Conservation (phyloP, 2,797 vertebrate species). For the Anniella stebbinsi region DNA sequence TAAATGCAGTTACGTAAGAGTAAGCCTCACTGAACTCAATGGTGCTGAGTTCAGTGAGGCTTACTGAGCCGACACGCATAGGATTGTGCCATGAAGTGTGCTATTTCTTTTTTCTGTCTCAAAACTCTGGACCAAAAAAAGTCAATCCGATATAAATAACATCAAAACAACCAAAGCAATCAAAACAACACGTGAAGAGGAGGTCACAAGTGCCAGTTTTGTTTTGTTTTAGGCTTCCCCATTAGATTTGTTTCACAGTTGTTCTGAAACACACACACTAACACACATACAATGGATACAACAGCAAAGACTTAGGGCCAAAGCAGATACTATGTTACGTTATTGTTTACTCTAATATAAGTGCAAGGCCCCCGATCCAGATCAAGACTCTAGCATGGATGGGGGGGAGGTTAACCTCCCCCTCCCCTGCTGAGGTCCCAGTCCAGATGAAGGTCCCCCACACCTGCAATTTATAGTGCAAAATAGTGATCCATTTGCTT, state of each 20-base stretch:
- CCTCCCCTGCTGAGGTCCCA: too few species aligned
- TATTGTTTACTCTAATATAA: too few species aligned
- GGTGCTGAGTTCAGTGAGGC: neutral
- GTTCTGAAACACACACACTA: neutral
- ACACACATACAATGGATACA: too few species aligned
- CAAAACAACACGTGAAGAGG: slow-evolving; percentile 7
- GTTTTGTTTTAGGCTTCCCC: neutral
- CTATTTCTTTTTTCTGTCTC: slow-evolving; percentile 9
- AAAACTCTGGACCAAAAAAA: slow-evolving; percentile 32
- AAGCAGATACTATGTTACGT: too few species aligned
- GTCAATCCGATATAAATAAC: neutral
- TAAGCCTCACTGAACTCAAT: neutral
- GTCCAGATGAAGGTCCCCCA: too few species aligned
- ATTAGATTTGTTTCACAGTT: neutral
- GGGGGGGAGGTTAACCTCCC: neutral
- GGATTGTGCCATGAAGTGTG: fast-evolving
- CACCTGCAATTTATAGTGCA: too few species aligned
- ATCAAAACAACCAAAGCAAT: neutral
- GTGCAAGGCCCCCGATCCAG: too few species aligned
- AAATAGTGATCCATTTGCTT: too few species aligned
- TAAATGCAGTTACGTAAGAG: too few species aligned
- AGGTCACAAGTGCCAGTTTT: neutral
- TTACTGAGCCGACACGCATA: neutral
- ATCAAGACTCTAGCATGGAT: too few species aligned
- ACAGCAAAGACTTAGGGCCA: too few species aligned